Base-by-base conservation (phyloP, 2,888 invertebrate genomes). In the Deilephila elpenor region DNA sequence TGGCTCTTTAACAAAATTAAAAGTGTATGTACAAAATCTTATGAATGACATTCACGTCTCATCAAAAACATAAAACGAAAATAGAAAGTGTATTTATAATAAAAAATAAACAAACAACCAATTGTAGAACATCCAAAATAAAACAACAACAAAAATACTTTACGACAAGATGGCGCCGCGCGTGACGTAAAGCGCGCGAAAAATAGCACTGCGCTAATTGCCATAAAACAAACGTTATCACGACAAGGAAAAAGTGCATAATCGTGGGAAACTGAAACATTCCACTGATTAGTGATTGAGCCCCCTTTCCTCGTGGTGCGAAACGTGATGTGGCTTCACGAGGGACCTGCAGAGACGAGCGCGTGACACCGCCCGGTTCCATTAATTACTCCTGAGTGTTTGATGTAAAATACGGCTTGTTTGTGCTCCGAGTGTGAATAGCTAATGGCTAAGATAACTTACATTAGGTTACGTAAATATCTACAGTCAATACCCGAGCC, bases 161-260 rank as follows among this genome's bases (percentile, higher is more conserved):
- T 44, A 51, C 34, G 20, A 14, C 51, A 67, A 67, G 17, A 67
- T 67, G 67, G 67, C 44, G 67, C 51, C 51, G 17, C 25, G 14
- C 20, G 44, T 51, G 51, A 67, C 51, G 51, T 51, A 51, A 25
- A 67, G 14, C 44, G 25, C 67, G 67, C 67, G 44, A 51, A 51
- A 67, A 67, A 25, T 44, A 25, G 25, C 51, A 67, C 67, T 51
- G 44, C 44, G 25, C 51, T 67, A 67, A 67, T 67, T 67, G 20
- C 67, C 67, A 25, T 67, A 25, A 51, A 67, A 67, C 51, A 67
- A 67, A 67, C 67, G 25, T 14, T 44, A 17, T 51, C 25, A 67
- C 25, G 67, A 51, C 44, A 67, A 67, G 67, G 67, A 67, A 67
- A 34, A 51, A 67, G 67, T 44, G 44, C 44, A 67, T 67, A 67